phyloP scores from a whole-genome alignment of 2,113 vertebrate genomes.

The Microcebus lehilahytsara region DNA sequence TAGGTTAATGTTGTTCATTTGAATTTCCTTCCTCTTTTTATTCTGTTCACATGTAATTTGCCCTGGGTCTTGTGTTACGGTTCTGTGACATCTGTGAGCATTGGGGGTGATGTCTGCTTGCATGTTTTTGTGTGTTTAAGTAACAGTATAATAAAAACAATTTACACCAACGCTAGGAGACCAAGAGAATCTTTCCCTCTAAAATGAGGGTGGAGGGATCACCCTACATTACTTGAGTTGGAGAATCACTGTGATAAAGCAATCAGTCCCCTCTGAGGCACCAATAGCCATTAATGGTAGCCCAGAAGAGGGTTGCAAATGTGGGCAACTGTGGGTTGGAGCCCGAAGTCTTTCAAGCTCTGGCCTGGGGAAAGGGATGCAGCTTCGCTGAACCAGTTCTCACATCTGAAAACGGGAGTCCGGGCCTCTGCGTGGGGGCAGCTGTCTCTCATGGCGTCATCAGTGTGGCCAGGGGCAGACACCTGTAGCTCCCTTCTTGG shows the following conservation, averaged over 20 bases:
- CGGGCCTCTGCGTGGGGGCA: not conserved
- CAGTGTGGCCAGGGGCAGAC: not conserved
- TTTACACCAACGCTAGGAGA: too few relatives aligned
- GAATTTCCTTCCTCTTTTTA: not conserved
- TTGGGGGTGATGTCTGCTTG: too few relatives aligned
- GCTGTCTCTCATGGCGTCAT: not conserved
- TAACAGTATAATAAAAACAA: not conserved
- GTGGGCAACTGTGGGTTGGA: not conserved
- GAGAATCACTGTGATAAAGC: not conserved
- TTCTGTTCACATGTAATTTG: not conserved
- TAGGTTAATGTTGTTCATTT: rapidly evolving
- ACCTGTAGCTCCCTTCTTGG: rapidly evolving
- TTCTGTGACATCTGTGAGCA: not conserved
- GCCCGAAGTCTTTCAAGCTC: not conserved
- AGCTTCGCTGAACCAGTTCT: not conserved
- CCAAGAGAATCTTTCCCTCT: not conserved
- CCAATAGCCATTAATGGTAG: not conserved
- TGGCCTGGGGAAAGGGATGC: not conserved
- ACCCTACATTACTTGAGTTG: not conserved
- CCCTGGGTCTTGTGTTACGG: not conserved
- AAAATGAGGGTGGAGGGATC: not conserved
- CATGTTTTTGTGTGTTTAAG: not conserved
- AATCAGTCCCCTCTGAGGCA: not conserved
- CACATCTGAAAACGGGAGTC: not conserved
- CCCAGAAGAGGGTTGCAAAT: not conserved